phyloP scores from a whole-genome alignment of 2,797 vertebrate genomes.

The Pseudochaenichthys georgianus region DNA sequence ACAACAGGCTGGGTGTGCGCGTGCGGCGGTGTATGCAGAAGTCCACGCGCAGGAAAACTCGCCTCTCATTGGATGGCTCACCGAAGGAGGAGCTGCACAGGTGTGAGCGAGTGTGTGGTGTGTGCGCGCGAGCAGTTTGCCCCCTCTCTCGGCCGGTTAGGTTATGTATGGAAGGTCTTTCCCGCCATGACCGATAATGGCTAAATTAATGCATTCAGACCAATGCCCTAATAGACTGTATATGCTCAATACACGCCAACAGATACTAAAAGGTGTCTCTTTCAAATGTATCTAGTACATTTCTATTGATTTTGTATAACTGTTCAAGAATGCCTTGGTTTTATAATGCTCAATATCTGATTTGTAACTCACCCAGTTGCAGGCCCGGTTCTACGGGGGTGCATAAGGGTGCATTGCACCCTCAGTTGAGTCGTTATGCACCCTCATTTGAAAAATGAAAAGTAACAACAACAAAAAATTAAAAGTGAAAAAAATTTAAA shows the following conservation, averaged over 20 bases:
- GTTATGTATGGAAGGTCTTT: slow-evolving; percentile 1
- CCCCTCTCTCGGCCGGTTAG: slow-evolving; percentile 9
- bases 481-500: no score
- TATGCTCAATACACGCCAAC: no score
- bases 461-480: no score
- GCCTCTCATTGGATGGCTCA: slow-evolving; percentile 61
- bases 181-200: neutral
- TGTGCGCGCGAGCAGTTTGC: slow-evolving; percentile 6
- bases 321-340: no score
- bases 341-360: no score
- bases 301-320: neutral
- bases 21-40: neutral
- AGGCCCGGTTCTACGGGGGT: no score
- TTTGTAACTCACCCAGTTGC: no score
- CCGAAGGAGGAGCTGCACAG: slow-evolving; percentile 67
- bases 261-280: neutral
- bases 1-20: slow-evolving; percentile 6
- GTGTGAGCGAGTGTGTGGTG: slow-evolving; percentile 39
- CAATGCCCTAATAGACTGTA: no score
- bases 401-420: no score
- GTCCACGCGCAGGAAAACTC: slow-evolving; percentile 13
- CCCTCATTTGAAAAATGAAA: no score
- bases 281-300: no score
- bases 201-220: neutral
- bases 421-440: no score